A percentile compares a stretch with the other conserved stretches of the same genome.
These are phyloP conservation scores for Triops longicaudatus DNA, from an alignment of 1,140 invertebrate genomes.

Conservation along the genomic window DNA sequence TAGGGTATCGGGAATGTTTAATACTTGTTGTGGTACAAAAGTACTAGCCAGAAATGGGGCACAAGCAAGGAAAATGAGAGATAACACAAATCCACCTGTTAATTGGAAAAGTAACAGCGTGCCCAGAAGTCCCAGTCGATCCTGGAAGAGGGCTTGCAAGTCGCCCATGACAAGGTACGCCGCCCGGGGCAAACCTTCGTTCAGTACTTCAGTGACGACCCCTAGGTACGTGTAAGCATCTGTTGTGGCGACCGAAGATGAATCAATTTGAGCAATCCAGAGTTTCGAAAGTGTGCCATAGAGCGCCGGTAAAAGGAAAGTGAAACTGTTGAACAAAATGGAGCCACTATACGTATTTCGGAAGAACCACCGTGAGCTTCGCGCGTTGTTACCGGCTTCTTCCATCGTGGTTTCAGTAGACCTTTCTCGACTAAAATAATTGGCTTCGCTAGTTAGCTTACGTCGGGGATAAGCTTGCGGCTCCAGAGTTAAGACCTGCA, in stretches of 20 bases:
- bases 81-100: constrained; percentile 13
- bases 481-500: too few species aligned
- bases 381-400: background rate
- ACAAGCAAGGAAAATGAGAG: background rate
- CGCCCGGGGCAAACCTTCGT: constrained; percentile 21
- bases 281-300: constrained; percentile 23
- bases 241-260: constrained; percentile 16
- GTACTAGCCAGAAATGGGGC: constrained; percentile 21
- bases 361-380: constrained; percentile 15
- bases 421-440: background rate
- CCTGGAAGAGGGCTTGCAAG: background rate
- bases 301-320: constrained; percentile 17
- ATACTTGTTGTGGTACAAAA: constrained; percentile 5
- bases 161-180: constrained; percentile 20
- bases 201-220: constrained; percentile 20
- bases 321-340: constrained; percentile 23
- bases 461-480: too few species aligned
- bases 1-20: background rate
- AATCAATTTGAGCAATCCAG: constrained; percentile 20
- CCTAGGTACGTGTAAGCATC: constrained; percentile 26
- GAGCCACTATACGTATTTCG: constrained; percentile 12
- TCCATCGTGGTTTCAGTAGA: background rate
- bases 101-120: constrained; percentile 18
- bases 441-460: too few species aligned
- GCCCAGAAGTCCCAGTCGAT: background rate